These are phyloP conservation scores for Phthorimaea operculella DNA, from an alignment of 1,140 invertebrate genomes.

Conservation along the genomic window DNA sequence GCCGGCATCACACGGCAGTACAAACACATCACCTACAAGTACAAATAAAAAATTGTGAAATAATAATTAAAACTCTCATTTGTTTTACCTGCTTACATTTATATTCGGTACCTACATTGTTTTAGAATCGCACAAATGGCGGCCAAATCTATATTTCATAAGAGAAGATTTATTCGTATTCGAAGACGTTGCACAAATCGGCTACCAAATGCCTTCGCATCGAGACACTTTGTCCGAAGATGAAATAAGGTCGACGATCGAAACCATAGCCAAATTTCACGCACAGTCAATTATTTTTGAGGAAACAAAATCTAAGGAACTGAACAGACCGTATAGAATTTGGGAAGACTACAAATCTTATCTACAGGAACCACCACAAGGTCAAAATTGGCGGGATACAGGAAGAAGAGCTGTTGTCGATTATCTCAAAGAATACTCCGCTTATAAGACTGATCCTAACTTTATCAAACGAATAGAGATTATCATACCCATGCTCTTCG, in stretches of 20 bases:
- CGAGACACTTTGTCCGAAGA: constrained; percentile 49
- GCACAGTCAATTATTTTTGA: constrained; percentile 69
- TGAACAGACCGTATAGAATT: constrained; percentile 57
- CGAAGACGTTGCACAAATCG: constrained; percentile 39
- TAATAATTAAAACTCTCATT: no score
- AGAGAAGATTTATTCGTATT: constrained; percentile 48
- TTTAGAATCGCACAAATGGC: constrained; percentile 36
- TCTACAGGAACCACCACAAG: constrained; percentile 40
- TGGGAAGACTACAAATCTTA: constrained; percentile 67
- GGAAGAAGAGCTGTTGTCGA: constrained; percentile 56
- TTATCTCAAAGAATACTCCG: constrained; percentile 55
- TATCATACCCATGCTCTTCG: constrained; percentile 43
- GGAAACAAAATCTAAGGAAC: constrained; percentile 37
- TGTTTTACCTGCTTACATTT: no score
- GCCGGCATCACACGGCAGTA: no score
- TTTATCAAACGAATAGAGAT: constrained; percentile 26
- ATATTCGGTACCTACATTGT: no score
- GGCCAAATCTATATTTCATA: constrained; percentile 33
- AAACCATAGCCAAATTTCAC: constrained; percentile 68
- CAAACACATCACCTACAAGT: no score
- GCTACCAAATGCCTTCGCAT: constrained; percentile 40
- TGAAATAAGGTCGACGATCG: constrained; percentile 62
- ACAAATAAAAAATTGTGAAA: no score
- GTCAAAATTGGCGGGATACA: constrained; percentile 53
- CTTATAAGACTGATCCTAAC: constrained; percentile 27